Conservation (phyloP, 2,113 vertebrate species). For the Felis chaus region DNA sequence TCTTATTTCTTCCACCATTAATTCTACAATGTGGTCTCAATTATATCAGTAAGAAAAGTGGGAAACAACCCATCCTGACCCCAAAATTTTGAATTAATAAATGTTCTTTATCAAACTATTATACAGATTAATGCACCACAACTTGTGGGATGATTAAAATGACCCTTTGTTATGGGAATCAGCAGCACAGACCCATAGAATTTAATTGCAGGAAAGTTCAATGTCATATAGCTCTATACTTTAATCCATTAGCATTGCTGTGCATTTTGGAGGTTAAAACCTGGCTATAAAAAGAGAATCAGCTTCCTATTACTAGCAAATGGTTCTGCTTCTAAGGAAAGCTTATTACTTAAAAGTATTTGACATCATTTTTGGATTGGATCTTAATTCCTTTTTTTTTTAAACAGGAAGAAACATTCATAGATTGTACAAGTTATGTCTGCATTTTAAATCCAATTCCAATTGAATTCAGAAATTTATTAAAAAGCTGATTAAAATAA, state of each 20-base stretch:
- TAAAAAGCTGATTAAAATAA: neutral
- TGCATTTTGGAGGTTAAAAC: slow-evolving; percentile 75
- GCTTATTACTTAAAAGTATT: slow-evolving; percentile 57
- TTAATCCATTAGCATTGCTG: slow-evolving; percentile 76
- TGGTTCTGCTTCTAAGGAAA: slow-evolving; percentile 53
- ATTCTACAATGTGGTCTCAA: slow-evolving; percentile 85
- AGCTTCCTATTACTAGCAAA: slow-evolving; percentile 54
- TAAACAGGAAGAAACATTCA: slow-evolving; percentile 53
- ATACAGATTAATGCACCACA: slow-evolving; percentile 86
- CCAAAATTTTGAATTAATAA: slow-evolving; percentile 86
- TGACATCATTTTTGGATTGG: slow-evolving; percentile 48
- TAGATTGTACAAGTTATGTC: slow-evolving; percentile 36
- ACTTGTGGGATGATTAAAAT: slow-evolving; percentile 86
- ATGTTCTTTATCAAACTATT: slow-evolving; percentile 86
- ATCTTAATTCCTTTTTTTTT: neutral
- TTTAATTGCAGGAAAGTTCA: slow-evolving; percentile 84
- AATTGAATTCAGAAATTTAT: slow-evolving; percentile 33
- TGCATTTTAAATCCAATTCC: slow-evolving; percentile 50
- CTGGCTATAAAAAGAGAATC: slow-evolving; percentile 47
- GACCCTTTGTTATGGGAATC: slow-evolving; percentile 83
- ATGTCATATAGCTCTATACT: slow-evolving; percentile 77
- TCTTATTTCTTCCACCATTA: slow-evolving; percentile 90
- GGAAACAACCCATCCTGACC: slow-evolving; percentile 83
- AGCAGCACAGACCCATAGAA: slow-evolving; percentile 75
- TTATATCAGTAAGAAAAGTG: slow-evolving; percentile 82